These are phyloP conservation scores for Drosophila tripunctata DNA, from an alignment of 2,888 invertebrate species.

Conservation along the genomic window DNA sequence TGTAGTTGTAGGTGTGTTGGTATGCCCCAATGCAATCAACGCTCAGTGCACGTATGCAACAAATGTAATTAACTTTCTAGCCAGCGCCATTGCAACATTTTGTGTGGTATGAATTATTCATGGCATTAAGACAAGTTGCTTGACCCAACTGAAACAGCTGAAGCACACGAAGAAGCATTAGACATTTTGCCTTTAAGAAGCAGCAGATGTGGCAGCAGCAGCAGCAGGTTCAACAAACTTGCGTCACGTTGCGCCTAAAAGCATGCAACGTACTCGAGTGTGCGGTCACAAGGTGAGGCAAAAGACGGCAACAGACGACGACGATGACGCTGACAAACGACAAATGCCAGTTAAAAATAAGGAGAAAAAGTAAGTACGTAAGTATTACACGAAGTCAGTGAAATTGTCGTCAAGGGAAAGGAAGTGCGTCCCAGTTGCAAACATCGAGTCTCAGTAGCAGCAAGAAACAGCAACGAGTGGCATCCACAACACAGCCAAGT, in stretches of 20 bases:
- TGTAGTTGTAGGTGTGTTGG: too few species aligned
- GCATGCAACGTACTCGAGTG: constrained; percentile 70
- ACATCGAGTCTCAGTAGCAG: neutral
- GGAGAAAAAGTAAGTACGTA: too few species aligned
- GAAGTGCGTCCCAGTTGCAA: constrained; percentile 30
- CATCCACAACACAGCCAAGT: constrained; percentile 27
- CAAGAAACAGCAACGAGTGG: constrained; percentile 12
- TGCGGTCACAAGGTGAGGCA: constrained; percentile 76
- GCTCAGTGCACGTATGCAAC: constrained; percentile 61
- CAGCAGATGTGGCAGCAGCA: too few species aligned
- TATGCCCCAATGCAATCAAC: constrained; percentile 57
- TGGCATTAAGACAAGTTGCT: constrained; percentile 66
- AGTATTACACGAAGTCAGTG: constrained; percentile 26
- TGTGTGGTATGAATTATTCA: constrained; percentile 69
- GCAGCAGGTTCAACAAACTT: constrained; percentile 70
- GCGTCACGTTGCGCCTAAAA: constrained; percentile 75
- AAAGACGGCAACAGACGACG: constrained; percentile 14
- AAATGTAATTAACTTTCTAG: constrained; percentile 75
- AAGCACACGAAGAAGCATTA: constrained; percentile 25
- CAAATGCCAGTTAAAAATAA: constrained; percentile 67
- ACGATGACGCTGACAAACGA: constrained; percentile 59
- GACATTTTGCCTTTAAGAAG: constrained; percentile 36
- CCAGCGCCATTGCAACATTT: constrained; percentile 44
- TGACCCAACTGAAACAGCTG: constrained; percentile 38
- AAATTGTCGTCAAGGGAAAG: constrained; percentile 45